Evolutionary conservation across 2,113 vertebrate genomes (phyloP), one percentile per base, ranked within the genome.

Genomic region (Siniperca chuatsi): DNA sequence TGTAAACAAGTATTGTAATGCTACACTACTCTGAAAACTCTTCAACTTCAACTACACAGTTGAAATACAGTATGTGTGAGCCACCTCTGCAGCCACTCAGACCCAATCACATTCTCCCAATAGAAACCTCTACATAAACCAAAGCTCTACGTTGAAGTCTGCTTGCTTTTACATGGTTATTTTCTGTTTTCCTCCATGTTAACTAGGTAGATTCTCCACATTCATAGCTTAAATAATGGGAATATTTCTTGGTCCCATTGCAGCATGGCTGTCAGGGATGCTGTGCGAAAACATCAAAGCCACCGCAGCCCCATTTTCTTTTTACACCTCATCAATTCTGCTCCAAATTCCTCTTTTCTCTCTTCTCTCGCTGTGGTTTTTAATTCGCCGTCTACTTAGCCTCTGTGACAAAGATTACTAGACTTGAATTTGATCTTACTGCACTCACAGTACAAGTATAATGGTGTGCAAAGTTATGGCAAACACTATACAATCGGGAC

Each of bases 291-390:
- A 94, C 89, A 94, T 93, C 93, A 93, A 94, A 94, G 90, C 88
- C 76, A 79, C 89, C 4, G 21, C 84, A 88, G 83, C 77, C 84
- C 66, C 78, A 85, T 92, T 89, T 90, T 81, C 83, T 91, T 84
- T 88, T 91, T 87, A 90, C 90, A 88, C 87, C 90, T 94, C 92
- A 92, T 89, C 92, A 92, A 91, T 84, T 93, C 85, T 81, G 88
- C 84, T 91, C 83, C 80, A 89, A 89, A 92, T 93, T 86, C 82
- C 70, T 79, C 42, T 78, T 81, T 85, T 86, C 71, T 83, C 73
- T 87, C 77, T 54, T 75, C 60, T 76, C 75, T 81, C 35, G 42
- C 74, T 84, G 74, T 78, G 21, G 18, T 80, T 92, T 90, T 89
- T 87, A 83, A 87, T 93, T 85, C 52, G 6, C 72, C 12, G 37